These are phyloP conservation scores for Bubo blakistoni DNA, from an alignment of 2,113 vertebrate species.

Conservation along the genomic window DNA sequence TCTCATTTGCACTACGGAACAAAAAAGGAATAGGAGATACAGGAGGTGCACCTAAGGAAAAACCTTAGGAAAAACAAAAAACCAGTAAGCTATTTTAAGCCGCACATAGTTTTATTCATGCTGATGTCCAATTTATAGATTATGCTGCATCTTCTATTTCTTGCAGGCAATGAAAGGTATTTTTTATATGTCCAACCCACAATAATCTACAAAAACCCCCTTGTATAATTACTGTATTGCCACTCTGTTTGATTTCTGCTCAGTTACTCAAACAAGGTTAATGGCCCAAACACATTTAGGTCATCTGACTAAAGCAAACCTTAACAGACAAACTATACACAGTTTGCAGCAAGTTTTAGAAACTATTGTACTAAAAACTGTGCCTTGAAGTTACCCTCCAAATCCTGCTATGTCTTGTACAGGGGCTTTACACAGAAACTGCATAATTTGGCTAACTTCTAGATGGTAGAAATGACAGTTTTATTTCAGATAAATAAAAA, in stretches of 20 bases:
- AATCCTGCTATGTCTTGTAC: background rate
- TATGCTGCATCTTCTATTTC: background rate
- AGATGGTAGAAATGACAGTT: background rate
- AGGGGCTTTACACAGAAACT: background rate
- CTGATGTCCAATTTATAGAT: background rate
- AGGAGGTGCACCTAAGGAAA: background rate
- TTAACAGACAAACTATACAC: background rate
- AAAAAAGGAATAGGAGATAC: background rate
- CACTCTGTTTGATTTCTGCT: background rate
- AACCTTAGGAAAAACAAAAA: background rate
- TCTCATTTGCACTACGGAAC: background rate
- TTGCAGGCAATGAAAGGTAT: background rate
- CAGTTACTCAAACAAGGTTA: background rate
- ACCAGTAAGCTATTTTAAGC: background rate
- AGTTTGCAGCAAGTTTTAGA: background rate
- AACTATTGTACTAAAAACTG: background rate
- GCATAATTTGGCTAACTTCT: background rate
- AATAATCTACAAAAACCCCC: background rate
- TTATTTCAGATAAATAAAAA: background rate
- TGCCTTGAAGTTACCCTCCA: background rate
- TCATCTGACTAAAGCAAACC: background rate
- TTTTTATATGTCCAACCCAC: background rate
- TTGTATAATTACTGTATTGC: background rate
- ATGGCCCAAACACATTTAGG: background rate
- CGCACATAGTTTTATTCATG: background rate